phyloP scores from a whole-genome alignment of 2,797 vertebrate genomes.

The Psittacula derbiana region DNA sequence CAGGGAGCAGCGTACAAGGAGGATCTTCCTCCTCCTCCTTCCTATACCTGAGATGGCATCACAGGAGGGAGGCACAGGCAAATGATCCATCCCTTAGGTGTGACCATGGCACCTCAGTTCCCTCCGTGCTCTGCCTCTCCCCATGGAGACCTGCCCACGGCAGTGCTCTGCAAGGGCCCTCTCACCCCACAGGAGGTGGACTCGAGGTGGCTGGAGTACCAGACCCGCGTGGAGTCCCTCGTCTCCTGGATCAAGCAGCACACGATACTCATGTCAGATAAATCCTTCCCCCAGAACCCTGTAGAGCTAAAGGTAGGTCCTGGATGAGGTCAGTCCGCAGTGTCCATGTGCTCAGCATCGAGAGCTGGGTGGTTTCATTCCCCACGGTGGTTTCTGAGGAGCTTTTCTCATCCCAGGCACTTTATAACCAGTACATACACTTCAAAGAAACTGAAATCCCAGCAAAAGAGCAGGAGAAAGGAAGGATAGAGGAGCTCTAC shows the following conservation, averaged over 20 bases:
- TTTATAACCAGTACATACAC: slow-evolving; percentile 99
- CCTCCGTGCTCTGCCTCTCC: background rate
- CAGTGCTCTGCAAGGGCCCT: background rate
- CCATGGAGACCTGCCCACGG: rapidly evolving
- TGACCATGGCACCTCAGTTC: background rate
- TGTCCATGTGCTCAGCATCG: rapidly evolving
- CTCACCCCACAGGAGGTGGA: slow-evolving; percentile 86
- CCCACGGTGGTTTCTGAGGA: background rate
- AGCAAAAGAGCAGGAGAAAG: slow-evolving; percentile 88
- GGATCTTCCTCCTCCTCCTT: background rate
- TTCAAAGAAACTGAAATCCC: slow-evolving; percentile 98
- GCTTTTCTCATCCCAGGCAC: slow-evolving; percentile 82
- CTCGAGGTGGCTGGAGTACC: slow-evolving; percentile 93
- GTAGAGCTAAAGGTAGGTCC: slow-evolving; percentile 92
- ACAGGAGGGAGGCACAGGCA: background rate
- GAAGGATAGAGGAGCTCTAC: slow-evolving; percentile 89
- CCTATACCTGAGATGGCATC: background rate
- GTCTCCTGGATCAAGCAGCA: slow-evolving; percentile 97
- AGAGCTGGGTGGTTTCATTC: background rate
- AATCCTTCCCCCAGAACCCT: slow-evolving; percentile 96
- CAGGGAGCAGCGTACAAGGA: background rate
- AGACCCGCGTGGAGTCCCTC: slow-evolving; percentile 88
- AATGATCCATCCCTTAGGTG: rapidly evolving
- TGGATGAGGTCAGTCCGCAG: rapidly evolving
- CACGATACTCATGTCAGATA: slow-evolving; percentile 90